Conservation (phyloP, 2,888 invertebrate genomes). For the Rosalia funebris region DNA sequence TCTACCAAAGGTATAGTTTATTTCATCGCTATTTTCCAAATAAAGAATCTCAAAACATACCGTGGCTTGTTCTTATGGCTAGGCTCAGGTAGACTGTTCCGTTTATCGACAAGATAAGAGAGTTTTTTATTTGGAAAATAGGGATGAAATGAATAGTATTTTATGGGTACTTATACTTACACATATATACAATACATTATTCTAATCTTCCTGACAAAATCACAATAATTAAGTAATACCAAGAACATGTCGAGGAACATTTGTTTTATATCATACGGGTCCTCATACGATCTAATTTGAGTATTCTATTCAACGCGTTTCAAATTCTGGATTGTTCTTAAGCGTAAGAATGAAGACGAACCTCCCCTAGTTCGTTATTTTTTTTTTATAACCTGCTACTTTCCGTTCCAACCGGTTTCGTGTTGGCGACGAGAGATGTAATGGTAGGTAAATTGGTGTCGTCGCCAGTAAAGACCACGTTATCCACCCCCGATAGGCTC, state of each 20-base stretch:
- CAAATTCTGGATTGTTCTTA: neutral
- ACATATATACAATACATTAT: no score
- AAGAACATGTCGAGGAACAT: neutral
- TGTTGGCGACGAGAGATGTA: conserved; percentile 52
- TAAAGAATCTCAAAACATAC: no score
- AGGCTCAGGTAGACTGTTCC: no score
- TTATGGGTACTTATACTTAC: no score
- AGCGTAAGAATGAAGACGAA: conserved; percentile 12
- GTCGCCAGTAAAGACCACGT: conserved; percentile 57
- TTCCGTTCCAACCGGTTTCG: conserved; percentile 46
- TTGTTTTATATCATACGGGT: neutral
- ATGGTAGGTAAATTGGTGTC: conserved; percentile 57
- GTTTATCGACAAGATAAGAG: no score
- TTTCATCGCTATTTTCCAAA: no score
- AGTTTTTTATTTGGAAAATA: no score
- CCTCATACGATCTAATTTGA: neutral
- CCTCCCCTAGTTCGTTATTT: neutral
- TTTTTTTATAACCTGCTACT: conserved; percentile 50
- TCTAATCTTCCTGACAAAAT: neutral
- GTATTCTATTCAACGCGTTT: no score
- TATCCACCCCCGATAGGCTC: conserved; percentile 57
- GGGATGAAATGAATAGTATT: no score
- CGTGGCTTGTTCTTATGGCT: no score
- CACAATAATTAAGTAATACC: neutral
- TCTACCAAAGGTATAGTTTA: no score